phyloP scores from a whole-genome alignment of 2,797 vertebrate genomes.

The Enteromius thamalakanensis region DNA sequence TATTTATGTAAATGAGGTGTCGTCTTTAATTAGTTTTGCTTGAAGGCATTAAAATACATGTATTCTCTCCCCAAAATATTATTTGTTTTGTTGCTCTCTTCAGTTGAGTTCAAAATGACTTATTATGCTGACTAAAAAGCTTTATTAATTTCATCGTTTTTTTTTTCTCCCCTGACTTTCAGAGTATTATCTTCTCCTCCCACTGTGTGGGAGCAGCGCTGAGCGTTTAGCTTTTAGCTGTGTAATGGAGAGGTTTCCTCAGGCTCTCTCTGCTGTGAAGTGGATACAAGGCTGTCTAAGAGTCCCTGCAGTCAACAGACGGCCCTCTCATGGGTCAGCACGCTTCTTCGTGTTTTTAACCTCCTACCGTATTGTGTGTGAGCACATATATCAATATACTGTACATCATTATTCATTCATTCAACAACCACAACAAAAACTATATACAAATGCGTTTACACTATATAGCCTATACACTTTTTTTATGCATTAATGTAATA shows the following conservation, averaged over 20 bases:
- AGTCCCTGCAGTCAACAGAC: constrained; percentile 72
- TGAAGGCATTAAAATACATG: constrained; percentile 89
- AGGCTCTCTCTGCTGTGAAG: constrained; percentile 66
- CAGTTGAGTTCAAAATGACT: constrained; percentile 84
- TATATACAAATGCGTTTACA: not conserved
- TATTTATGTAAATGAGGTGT: constrained; percentile 89
- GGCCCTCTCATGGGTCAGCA: constrained; percentile 48
- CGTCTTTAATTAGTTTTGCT: constrained; percentile 90
- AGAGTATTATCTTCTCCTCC: constrained; percentile 80
- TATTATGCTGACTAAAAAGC: constrained; percentile 82
- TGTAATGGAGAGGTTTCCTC: constrained; percentile 79
- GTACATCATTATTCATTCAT: not conserved
- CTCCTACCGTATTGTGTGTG: not conserved
- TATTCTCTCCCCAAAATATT: constrained; percentile 85
- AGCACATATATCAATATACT: not conserved
- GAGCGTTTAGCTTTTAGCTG: constrained; percentile 58
- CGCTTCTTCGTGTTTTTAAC: constrained; percentile 16
- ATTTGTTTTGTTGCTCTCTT: constrained; percentile 87
- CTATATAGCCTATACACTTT: not conserved
- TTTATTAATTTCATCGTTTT: constrained; percentile 80
- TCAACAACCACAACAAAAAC: not conserved
- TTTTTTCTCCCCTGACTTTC: constrained; percentile 67
- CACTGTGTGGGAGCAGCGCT: constrained; percentile 70
- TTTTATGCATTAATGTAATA: not conserved
- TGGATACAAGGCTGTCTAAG: constrained; percentile 69